Conservation (phyloP, 2,113 vertebrate species). For the Melanerpes formicivorus region DNA sequence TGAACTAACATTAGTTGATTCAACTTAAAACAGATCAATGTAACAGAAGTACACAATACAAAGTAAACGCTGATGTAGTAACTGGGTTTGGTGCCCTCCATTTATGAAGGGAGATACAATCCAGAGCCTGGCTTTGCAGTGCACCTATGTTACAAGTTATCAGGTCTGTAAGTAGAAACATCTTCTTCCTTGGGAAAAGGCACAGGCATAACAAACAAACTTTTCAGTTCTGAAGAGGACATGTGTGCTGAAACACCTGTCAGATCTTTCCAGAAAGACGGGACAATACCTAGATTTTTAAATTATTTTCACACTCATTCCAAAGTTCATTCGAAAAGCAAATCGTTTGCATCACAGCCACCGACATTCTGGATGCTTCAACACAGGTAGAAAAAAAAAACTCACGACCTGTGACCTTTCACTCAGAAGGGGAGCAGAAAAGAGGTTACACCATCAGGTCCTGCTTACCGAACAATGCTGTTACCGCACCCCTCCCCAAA, state of each 20-base stretch:
- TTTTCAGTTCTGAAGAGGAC: fast-evolving
- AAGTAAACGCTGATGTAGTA: background rate
- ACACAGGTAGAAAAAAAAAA: fast-evolving
- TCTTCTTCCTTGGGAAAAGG: background rate
- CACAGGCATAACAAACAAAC: fast-evolving
- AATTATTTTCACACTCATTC: fast-evolving
- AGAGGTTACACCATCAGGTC: background rate
- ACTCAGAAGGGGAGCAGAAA: fast-evolving
- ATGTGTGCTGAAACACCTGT: fast-evolving
- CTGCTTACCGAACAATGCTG: fast-evolving
- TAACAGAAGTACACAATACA: background rate
- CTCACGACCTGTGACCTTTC: fast-evolving
- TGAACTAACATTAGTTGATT: fast-evolving
- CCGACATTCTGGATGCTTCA: background rate
- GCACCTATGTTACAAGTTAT: fast-evolving
- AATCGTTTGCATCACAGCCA: fast-evolving
- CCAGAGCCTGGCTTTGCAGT: fast-evolving
- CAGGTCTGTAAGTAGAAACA: background rate
- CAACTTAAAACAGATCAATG: background rate
- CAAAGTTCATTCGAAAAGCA: background rate
- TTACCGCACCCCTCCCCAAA: background rate
- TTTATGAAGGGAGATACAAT: fast-evolving
- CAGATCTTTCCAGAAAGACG: background rate
- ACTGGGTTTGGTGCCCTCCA: fast-evolving
- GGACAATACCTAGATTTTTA: fast-evolving